A percentile compares a stretch with the other conserved stretches of the same genome.
These are phyloP conservation scores for Pica pica DNA, from an alignment of 2,113 vertebrate genomes.

Conservation along the genomic window DNA sequence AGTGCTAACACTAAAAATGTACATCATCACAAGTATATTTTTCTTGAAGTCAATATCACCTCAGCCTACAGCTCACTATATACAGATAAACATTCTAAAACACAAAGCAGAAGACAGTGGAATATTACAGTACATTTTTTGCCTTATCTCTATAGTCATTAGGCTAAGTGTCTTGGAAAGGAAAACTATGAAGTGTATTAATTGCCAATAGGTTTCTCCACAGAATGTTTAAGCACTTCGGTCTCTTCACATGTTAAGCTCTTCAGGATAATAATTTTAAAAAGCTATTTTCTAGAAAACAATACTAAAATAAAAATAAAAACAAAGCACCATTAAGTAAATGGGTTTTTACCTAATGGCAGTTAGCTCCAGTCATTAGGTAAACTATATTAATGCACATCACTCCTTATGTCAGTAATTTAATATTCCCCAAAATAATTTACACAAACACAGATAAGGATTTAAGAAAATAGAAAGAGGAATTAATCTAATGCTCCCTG, in stretches of 20 bases:
- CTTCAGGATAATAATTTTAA: slow-evolving; percentile 16
- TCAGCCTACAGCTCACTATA: background rate
- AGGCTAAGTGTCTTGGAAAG: background rate
- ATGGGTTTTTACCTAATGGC: slow-evolving; percentile 51
- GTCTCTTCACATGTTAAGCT: background rate
- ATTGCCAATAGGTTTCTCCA: background rate
- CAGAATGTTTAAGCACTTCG: background rate
- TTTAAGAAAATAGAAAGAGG: slow-evolving; percentile 34
- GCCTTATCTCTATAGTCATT: background rate
- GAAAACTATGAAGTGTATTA: background rate
- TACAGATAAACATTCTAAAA: background rate
- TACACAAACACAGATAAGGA: slow-evolving; percentile 23
- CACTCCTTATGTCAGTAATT: slow-evolving; percentile 50
- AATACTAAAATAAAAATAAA: slow-evolving; percentile 35
- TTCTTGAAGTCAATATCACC: background rate
- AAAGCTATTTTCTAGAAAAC: slow-evolving; percentile 44
- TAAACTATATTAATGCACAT: slow-evolving; percentile 37
- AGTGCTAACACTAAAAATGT: background rate
- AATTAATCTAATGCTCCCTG: slow-evolving; percentile 40
- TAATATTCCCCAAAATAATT: slow-evolving; percentile 50
- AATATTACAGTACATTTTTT: background rate
- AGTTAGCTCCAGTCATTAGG: slow-evolving; percentile 40
- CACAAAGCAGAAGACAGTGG: background rate
- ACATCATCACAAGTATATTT: background rate
- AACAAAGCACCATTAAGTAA: slow-evolving; percentile 52